Evolutionary conservation across 2,888 invertebrate species (phyloP), one percentile per base, ranked within the genome.

Genomic region (Eupelmus urozonus): DNA sequence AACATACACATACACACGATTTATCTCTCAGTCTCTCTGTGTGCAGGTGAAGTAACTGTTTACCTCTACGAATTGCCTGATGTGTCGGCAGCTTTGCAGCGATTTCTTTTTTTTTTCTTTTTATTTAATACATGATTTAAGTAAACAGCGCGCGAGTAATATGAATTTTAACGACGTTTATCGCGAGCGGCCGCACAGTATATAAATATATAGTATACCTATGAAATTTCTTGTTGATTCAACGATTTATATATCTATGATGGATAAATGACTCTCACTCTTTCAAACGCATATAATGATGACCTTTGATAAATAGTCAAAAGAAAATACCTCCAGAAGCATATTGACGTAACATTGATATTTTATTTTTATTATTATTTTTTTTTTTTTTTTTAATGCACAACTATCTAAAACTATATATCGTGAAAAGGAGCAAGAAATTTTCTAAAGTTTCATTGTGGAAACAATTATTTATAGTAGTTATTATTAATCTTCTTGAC

Each of bases 1-100:
- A n/a, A n/a, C n/a, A n/a, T n/a, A n/a, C n/a, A n/a, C n/a, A n/a
- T n/a, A n/a, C n/a, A n/a, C n/a, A n/a, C 25, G 34, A 53, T 53
- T 69, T 45, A 40, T 49, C 34, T 65, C 62, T 1, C 20, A 45
- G 45, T 34, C 34, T 53, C 57, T 70, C 63, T 57, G 76, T 63
- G 53, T 63, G 53, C 70, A 71, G 65, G 65, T 65, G 70, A 67
- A 62, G 59, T 55, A 55, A 70, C 73, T 57, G 57, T 63, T 78
- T 74, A 78, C 67, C 78, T 78, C 73, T 34, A 63, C 73, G 60
- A 65, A 67, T 72, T 73, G 62, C 67, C 67, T 73, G 45, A 67
- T 67, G 72, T 70, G 51, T 74, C 9, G 34, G 70, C 70, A 78
- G 74, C 49, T 49, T 69, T 63, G 74, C 62, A 78, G 55, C 45